Evolutionary conservation across 2,888 invertebrate genomes (phyloP).

Genomic region (Girardia tigrina): DNA sequence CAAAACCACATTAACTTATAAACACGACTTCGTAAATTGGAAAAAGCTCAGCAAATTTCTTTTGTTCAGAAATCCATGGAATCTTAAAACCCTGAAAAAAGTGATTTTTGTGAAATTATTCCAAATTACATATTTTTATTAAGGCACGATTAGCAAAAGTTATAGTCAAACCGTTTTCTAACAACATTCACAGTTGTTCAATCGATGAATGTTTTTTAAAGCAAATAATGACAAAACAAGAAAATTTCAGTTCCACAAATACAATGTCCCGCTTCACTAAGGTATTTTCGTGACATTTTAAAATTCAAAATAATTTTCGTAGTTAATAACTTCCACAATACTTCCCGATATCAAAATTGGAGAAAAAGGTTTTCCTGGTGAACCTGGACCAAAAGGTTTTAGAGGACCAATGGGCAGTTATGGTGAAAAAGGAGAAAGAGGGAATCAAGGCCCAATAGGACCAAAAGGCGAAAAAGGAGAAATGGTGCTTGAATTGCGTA

Average conservation of each 20-base stretch:
- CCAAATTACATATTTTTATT: not conserved
- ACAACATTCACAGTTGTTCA: not conserved
- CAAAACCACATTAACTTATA: not conserved
- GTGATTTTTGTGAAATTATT: not conserved
- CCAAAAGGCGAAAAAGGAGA: slow-evolving; percentile 26
- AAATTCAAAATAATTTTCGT: too few relatives aligned
- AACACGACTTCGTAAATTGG: not conserved
- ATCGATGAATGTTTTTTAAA: not conserved
- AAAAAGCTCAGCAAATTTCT: not conserved
- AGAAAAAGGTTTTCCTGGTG: not conserved
- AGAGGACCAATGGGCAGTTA: not conserved
- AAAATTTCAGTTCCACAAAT: not conserved
- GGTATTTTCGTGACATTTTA: too few relatives aligned
- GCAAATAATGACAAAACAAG: not conserved
- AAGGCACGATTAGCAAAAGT: not conserved
- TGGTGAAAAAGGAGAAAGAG: slow-evolving; percentile 21
- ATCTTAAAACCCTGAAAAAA: not conserved
- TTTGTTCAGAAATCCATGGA: not conserved
- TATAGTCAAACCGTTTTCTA: not conserved
- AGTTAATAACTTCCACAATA: too few relatives aligned
- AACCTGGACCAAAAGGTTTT: not conserved
- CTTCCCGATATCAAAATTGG: too few relatives aligned
- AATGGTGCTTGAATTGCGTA: not conserved
- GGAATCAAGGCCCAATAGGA: not conserved
- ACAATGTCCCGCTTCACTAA: too few relatives aligned